Evolutionary conservation across 1,140 invertebrate genomes (phyloP).

Genomic region (Archegozetes longisetosus): DNA sequence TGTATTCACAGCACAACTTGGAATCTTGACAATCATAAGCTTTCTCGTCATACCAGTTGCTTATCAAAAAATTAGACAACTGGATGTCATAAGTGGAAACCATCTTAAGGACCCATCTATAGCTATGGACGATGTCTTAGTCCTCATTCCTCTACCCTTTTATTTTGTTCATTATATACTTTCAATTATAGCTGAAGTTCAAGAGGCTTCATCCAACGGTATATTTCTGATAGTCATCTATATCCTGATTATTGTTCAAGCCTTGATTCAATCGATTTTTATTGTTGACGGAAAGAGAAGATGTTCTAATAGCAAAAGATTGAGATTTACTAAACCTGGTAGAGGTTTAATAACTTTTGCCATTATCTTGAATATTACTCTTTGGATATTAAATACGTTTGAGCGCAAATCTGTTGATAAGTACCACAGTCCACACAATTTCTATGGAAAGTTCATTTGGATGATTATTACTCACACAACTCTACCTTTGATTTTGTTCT

Average conservation of each 20-base stretch:
- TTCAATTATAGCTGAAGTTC: constrained; percentile 42
- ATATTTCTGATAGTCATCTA: constrained; percentile 3
- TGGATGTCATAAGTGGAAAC: constrained; percentile 40
- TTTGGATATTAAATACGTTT: constrained; percentile 64
- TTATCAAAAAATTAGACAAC: constrained; percentile 38
- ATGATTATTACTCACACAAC: constrained; percentile 55
- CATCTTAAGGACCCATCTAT: constrained; percentile 33
- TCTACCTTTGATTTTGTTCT: constrained; percentile 61
- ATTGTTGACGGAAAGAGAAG: constrained; percentile 55
- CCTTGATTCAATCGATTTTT: constrained; percentile 47
- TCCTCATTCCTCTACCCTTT: constrained; percentile 51
- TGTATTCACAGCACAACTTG: constrained; percentile 13
- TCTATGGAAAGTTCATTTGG: constrained; percentile 51
- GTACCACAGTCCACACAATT: constrained; percentile 41
- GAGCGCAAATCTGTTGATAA: constrained; percentile 49
- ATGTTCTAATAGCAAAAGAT: constrained; percentile 45
- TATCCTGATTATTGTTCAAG: constrained; percentile 14
- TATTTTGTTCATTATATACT: constrained; percentile 51
- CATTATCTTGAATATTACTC: constrained; percentile 56
- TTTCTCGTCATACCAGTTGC: constrained; percentile 34
- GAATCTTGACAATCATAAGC: constrained; percentile 32
- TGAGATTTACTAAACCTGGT: constrained; percentile 50
- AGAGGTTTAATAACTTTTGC: constrained; percentile 60
- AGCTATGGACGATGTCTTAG: constrained; percentile 46
- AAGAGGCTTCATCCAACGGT: constrained; percentile 30